A percentile compares a stretch with the other conserved stretches of the same genome.
These are phyloP conservation scores for Silurus lanzhouensis DNA, from an alignment of 2,797 vertebrate genomes.

Conservation along the genomic window DNA sequence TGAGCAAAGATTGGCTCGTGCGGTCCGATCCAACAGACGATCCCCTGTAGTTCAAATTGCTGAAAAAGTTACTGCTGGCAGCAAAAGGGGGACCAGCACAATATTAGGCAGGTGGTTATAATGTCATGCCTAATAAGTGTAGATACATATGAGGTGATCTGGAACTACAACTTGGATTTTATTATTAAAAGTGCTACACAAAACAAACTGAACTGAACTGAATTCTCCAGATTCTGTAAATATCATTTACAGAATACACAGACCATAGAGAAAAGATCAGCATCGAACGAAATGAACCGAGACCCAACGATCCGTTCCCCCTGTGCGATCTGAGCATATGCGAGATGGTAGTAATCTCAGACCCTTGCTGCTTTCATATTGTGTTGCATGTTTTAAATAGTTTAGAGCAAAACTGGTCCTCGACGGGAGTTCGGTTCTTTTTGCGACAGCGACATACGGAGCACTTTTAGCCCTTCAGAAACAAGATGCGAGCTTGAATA, in stretches of 20 bases:
- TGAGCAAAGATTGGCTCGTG: too few relatives aligned
- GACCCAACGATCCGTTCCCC: conserved; percentile 1
- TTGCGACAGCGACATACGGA: background rate
- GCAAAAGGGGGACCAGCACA: too few relatives aligned
- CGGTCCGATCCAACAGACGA: too few relatives aligned
- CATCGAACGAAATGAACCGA: background rate
- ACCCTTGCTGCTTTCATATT: conserved; percentile 24
- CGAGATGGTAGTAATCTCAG: background rate
- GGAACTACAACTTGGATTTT: background rate
- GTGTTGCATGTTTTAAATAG: background rate
- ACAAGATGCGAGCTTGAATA: conserved; percentile 27
- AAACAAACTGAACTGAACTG: background rate
- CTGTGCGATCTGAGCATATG: conserved; percentile 10
- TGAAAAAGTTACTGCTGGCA: too few relatives aligned
- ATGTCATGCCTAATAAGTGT: background rate
- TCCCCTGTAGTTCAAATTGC: too few relatives aligned
- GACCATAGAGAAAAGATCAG: background rate
- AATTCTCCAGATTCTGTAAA: background rate
- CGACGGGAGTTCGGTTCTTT: background rate
- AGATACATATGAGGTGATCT: background rate
- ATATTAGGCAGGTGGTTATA: too few relatives aligned
- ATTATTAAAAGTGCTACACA: background rate
- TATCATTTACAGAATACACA: background rate
- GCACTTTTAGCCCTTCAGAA: background rate
- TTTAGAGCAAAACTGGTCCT: background rate